Evolutionary conservation across 2,888 invertebrate genomes (phyloP).

Genomic region (Phaedon cochleariae): DNA sequence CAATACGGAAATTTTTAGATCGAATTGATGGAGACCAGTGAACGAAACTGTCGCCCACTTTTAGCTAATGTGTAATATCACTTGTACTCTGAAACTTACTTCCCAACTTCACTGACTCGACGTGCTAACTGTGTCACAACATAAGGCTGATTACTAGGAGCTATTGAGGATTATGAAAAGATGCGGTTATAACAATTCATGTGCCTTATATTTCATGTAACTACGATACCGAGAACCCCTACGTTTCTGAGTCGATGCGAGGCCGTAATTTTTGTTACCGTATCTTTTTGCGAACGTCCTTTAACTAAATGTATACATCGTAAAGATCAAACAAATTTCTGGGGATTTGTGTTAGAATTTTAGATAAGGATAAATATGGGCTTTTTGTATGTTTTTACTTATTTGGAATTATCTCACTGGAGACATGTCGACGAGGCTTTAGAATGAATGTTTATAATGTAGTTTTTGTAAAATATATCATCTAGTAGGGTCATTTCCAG

Average conservation of each 20-base stretch:
- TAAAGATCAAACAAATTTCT: conserved; percentile 43
- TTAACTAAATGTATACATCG: conserved; percentile 46
- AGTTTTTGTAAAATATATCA: conserved; percentile 2
- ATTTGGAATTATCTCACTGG: conserved; percentile 41
- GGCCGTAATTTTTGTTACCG: conserved; percentile 43
- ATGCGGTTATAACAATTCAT: conserved; percentile 40
- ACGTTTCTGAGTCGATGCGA: conserved; percentile 8
- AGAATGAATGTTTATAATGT: conserved; percentile 23
- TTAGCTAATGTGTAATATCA: conserved; percentile 36
- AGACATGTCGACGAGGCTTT: conserved; percentile 36
- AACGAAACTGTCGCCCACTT: conserved; percentile 20
- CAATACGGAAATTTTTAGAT: conserved; percentile 40
- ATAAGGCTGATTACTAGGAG: conserved; percentile 56
- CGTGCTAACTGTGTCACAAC: conserved; percentile 53
- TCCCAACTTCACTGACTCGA: conserved; percentile 40
- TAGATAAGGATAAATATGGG: conserved; percentile 52
- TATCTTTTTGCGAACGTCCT: conserved; percentile 38
- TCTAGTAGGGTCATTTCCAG: background rate
- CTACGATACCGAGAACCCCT: conserved; percentile 19
- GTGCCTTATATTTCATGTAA: conserved; percentile 26
- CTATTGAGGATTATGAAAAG: conserved; percentile 18
- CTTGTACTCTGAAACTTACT: conserved; percentile 33
- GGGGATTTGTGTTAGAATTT: conserved; percentile 59
- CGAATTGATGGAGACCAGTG: conserved; percentile 37
- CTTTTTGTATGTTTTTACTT: conserved; percentile 46